phyloP scores from a whole-genome alignment of 2,888 invertebrate genomes.

The Criorhina ranunculi region DNA sequence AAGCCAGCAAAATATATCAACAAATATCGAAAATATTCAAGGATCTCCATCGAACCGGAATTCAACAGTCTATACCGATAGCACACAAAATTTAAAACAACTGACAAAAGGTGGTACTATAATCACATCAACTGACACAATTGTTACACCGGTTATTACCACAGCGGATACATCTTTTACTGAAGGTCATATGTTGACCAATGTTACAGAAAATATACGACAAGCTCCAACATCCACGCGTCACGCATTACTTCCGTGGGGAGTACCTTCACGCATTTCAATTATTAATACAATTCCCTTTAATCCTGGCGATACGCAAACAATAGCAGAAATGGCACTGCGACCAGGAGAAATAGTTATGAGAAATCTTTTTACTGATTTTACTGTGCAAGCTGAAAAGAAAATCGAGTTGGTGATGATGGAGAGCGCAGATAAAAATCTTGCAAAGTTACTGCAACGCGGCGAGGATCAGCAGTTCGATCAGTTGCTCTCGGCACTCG shows the following conservation, averaged over 20 bases:
- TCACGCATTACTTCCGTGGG: constrained; percentile 92
- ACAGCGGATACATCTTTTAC: constrained; percentile 63
- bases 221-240: constrained; percentile 81
- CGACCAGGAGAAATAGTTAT: constrained; percentile 98
- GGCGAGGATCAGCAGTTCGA: constrained; percentile 98
- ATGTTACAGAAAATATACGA: constrained; percentile 79
- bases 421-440: constrained; percentile 96
- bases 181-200: constrained; percentile 70
- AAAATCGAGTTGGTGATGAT: constrained; percentile 98
- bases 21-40: constrained; percentile 71
- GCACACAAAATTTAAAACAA: constrained; percentile 49
- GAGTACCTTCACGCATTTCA: constrained; percentile 85
- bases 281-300: constrained; percentile 82
- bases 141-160: constrained; percentile 54
- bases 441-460: constrained; percentile 97
- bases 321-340: constrained; percentile 87
- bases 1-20: constrained; percentile 41
- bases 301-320: constrained; percentile 80
- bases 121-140: constrained; percentile 55
- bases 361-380: constrained; percentile 97
- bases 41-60: constrained; percentile 72
- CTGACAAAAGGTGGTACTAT: constrained; percentile 35
- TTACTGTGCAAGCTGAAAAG: constrained; percentile 96
- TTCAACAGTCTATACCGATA: constrained; percentile 54
- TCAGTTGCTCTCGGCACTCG: constrained; percentile 95